Conservation (phyloP, 2,113 vertebrate species). For the Synodontis membranacea region DNA sequence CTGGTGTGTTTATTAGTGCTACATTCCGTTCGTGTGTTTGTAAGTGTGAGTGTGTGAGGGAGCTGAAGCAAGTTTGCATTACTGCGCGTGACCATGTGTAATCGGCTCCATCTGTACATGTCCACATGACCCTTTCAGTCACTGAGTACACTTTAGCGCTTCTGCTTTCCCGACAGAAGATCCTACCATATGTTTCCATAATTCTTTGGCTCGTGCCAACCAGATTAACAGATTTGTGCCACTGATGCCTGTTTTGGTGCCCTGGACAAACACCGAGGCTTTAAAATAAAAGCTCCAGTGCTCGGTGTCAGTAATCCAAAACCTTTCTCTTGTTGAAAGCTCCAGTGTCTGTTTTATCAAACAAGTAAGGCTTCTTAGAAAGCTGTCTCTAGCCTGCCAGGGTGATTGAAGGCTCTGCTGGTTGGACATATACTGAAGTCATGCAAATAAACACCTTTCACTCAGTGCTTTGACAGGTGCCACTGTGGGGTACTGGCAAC, state of each 20-base stretch:
- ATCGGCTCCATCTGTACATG: constrained; percentile 41
- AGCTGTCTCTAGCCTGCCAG: constrained; percentile 31
- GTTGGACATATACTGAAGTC: constrained; percentile 18
- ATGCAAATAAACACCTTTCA: constrained; percentile 30
- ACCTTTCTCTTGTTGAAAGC: not conserved
- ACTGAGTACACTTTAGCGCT: constrained; percentile 31
- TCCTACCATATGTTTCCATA: constrained; percentile 55
- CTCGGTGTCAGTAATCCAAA: constrained; percentile 1
- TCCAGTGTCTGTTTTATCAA: constrained; percentile 13
- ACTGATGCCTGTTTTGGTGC: constrained; percentile 51
- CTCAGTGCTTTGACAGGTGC: constrained; percentile 23
- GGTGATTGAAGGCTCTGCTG: constrained; percentile 28
- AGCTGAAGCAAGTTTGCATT: constrained; percentile 21
- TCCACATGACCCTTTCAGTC: constrained; percentile 39
- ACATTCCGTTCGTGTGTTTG: not conserved
- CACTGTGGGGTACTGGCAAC: constrained; percentile 21
- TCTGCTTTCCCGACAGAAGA: constrained; percentile 45
- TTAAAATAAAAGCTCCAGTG: constrained; percentile 33
- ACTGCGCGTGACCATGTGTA: constrained; percentile 39
- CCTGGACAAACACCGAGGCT: constrained; percentile 41
- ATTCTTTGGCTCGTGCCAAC: constrained; percentile 58
- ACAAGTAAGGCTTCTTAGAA: not conserved
- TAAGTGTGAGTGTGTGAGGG: not conserved
- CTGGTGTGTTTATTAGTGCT: constrained; percentile 4
- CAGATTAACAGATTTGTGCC: constrained; percentile 65